phyloP scores from a whole-genome alignment of 2,888 invertebrate genomes.

The Orgyia antiqua region DNA sequence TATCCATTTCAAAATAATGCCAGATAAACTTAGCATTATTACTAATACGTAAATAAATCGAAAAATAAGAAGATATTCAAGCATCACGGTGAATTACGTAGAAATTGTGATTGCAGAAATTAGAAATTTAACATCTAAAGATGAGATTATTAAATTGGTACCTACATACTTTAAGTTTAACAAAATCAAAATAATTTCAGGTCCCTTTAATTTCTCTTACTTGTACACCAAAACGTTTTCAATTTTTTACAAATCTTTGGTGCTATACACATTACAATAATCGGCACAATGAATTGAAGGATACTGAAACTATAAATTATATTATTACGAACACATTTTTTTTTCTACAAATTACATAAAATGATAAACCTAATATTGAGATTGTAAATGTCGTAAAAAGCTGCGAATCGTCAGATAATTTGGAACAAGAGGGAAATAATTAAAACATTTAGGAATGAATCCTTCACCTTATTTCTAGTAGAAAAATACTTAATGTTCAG shows the following conservation, averaged over 20 bases:
- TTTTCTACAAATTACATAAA: constrained; percentile 56
- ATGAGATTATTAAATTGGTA: constrained; percentile 75
- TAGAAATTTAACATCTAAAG: constrained; percentile 60
- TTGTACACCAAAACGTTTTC: constrained; percentile 71
- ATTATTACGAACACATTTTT: constrained; percentile 72
- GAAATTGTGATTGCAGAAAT: constrained; percentile 50
- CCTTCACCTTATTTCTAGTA: background rate
- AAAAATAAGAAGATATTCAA: constrained; percentile 61
- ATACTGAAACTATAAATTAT: constrained; percentile 51
- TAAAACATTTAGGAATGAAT: constrained; percentile 10
- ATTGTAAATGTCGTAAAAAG: constrained; percentile 71
- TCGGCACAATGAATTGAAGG: constrained; percentile 64
- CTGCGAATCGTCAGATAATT: constrained; percentile 64
- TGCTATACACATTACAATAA: constrained; percentile 70
- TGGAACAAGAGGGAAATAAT: constrained; percentile 41
- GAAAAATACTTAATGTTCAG: too few relatives aligned
- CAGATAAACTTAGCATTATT: constrained; percentile 49
- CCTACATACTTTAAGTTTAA: constrained; percentile 68
- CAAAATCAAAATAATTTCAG: constrained; percentile 72
- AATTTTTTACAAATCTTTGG: constrained; percentile 75
- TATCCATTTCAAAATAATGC: constrained; percentile 39
- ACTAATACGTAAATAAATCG: constrained; percentile 55
- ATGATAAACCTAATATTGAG: constrained; percentile 69
- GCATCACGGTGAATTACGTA: constrained; percentile 46
- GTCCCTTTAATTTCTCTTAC: constrained; percentile 76